Base-by-base conservation (phyloP, 2,888 invertebrate genomes). In the Camponotus fellah region DNA sequence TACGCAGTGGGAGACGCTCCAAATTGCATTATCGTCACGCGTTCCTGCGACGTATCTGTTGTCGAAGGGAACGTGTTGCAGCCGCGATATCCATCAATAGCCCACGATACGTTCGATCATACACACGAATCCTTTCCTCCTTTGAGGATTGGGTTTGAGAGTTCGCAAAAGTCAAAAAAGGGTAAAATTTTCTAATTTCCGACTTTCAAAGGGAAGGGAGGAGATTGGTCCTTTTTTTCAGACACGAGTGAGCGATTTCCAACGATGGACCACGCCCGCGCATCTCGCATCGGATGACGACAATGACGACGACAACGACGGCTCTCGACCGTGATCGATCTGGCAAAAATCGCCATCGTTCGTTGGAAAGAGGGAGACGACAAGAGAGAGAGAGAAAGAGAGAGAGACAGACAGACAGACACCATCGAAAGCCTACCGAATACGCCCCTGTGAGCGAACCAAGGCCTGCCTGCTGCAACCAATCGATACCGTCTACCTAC, bases 221-320 rank as follows among this genome's bases (percentile, higher is more conserved):
- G 26, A n/a, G 56, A 21, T 26, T 10, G 49, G 12, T 49, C 8
- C 34, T 32, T 14, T 9, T 9, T 71, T 49, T 12, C 49, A 21
- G 21, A 60, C 40, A 6, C 26, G 66, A 56, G 53, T 71, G 68
- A 75, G 69, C 85, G 71, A 88, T 87, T 87, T 64, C 66, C 85
- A 83, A 82, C 81, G 87, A 84, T 89, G 86, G 90, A 90, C 90
- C 90, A 90, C 90, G 90, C 90, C 90, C 90, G 83, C 83, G 79
- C 85, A 85, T 87, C 86, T 90, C 83, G 85, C 81, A 86, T 90
- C 87, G 26, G 46, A 46, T 53, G 65, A 60, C 76, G 37, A 76
- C 43, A 58, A 32, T 26, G 21, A 68, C 9, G 40, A 66, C 53
- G 17, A 53, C 26, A 26, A 26, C 37, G 76, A 87, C 84, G 62